Evolutionary conservation across 2,888 invertebrate genomes (phyloP).

Genomic region (Acrobasis suavella): DNA sequence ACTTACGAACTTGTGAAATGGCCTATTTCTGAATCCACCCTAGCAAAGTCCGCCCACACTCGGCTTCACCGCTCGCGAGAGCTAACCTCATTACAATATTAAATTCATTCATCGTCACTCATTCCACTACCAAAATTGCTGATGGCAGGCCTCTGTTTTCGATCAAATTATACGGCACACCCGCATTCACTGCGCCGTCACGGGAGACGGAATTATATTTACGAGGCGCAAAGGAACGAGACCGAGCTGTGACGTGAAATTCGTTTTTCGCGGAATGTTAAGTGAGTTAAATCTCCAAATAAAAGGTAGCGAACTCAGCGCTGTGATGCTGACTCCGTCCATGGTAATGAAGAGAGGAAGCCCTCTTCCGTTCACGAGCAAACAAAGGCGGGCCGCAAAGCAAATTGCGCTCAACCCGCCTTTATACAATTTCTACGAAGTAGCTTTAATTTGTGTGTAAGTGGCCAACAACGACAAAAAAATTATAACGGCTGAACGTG

Average conservation of each 20-base stretch:
- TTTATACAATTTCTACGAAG: no score
- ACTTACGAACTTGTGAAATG: no score
- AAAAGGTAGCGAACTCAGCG: slow-evolving; percentile 73
- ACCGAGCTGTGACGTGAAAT: slow-evolving; percentile 50
- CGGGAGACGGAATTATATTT: slow-evolving; percentile 53
- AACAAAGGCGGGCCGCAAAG: not conserved
- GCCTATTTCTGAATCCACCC: not conserved
- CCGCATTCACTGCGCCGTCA: slow-evolving; percentile 30
- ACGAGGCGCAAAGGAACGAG: slow-evolving; percentile 35
- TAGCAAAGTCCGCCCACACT: not conserved
- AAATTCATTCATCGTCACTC: slow-evolving; percentile 49
- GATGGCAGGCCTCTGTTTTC: slow-evolving; percentile 64
- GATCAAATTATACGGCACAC: slow-evolving; percentile 72
- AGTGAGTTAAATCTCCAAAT: slow-evolving; percentile 78
- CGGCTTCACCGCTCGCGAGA: not conserved
- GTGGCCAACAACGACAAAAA: no score
- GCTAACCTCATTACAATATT: slow-evolving; percentile 35
- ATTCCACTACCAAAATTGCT: slow-evolving; percentile 52
- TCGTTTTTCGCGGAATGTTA: slow-evolving; percentile 69
- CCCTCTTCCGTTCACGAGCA: slow-evolving; percentile 20
- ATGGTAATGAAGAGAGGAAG: slow-evolving; percentile 58
- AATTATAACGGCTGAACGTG: no score
- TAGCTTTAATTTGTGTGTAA: no score
- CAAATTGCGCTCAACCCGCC: no score
- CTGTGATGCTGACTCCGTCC: slow-evolving; percentile 57